Evolutionary conservation across 2,113 vertebrate species (phyloP).

Genomic region (Trinectes maculatus): DNA sequence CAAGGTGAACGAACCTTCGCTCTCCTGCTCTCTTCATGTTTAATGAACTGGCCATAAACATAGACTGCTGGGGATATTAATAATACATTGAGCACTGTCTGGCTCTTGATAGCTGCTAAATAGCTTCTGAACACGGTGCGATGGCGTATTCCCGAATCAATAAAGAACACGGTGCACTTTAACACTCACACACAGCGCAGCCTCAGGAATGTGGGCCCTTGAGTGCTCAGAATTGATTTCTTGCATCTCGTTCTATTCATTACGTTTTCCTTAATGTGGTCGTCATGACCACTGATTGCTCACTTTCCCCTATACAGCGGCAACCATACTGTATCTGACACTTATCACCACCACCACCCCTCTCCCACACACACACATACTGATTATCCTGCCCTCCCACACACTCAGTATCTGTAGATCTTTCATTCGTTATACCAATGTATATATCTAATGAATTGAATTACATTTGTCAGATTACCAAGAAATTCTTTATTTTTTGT

Average conservation of each 20-base stretch:
- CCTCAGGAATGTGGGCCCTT: constrained; percentile 15
- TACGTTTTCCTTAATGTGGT: constrained; percentile 6
- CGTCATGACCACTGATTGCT: constrained; percentile 11
- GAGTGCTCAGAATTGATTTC: constrained; percentile 47
- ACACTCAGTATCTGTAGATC: neutral
- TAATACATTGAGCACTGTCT: constrained; percentile 69
- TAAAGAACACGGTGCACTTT: constrained; percentile 45
- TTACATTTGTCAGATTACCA: too few relatives aligned
- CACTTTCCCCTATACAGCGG: neutral
- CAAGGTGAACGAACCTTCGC: constrained; percentile 16
- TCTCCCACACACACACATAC: neutral
- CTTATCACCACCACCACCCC: neutral
- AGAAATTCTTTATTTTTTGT: neutral
- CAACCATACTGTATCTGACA: neutral
- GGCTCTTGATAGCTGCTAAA: constrained; percentile 55
- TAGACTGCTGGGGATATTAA: constrained; percentile 59
- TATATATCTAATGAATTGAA: too few relatives aligned
- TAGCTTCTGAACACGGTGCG: constrained; percentile 64
- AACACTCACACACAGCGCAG: constrained; percentile 8
- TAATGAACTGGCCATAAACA: constrained; percentile 60
- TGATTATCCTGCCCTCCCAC: constrained; percentile 11
- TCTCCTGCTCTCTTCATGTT: constrained; percentile 50
- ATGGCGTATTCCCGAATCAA: constrained; percentile 64
- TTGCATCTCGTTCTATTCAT: constrained; percentile 34
- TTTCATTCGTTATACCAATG: neutral